Evolutionary conservation across 2,888 invertebrate species (phyloP), one percentile per base, ranked within the genome.

Genomic region (Xestia ashworthii): DNA sequence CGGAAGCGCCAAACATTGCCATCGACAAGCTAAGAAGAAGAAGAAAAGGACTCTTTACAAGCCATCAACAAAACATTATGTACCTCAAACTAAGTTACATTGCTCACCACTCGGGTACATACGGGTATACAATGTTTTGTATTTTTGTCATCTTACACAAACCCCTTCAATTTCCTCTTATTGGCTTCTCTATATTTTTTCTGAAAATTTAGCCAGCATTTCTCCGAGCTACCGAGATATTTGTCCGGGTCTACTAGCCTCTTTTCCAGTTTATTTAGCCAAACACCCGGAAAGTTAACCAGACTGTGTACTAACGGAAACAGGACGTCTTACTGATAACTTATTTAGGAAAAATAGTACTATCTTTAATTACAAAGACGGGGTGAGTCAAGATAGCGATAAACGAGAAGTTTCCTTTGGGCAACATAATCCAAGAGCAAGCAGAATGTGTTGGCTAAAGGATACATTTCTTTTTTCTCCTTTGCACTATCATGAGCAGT

Each of bases 311-410:
- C 69, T 55, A 69, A 62, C 41, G 19, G 55, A 67, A 53, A 78
- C 58, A 38, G 22, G 74, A 60, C 70, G 38, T 74, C 50, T 62
- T 53, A 60, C 65, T 38, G 68, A 69, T 71, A 85, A 76, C 22
- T 67, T 76, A 55, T 65, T 76, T 65, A 62, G 77, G 66, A 71
- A 66, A 80, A 78, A 82, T 48, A 58, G 38, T 77, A 77, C 74
- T n/a, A 77, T 82, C 74, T 82, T 66, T 82, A 83, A 85, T 83
- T 83, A 76, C 62, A 76, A n/a, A 25, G 67, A 25, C 11, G 12
- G 58, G 16, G 3, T 85, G 8, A 32, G 50, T 55, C 25, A 46
- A 53, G 46, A 70, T 74, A 62, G 62, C n/a, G 65, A 58, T 80
- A 73, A n/a, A 83, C 53, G 22, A 58, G 80, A 48, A 66, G 11